Base-by-base conservation (phyloP, 2,888 invertebrate genomes). In the Frankliniella fusca region DNA sequence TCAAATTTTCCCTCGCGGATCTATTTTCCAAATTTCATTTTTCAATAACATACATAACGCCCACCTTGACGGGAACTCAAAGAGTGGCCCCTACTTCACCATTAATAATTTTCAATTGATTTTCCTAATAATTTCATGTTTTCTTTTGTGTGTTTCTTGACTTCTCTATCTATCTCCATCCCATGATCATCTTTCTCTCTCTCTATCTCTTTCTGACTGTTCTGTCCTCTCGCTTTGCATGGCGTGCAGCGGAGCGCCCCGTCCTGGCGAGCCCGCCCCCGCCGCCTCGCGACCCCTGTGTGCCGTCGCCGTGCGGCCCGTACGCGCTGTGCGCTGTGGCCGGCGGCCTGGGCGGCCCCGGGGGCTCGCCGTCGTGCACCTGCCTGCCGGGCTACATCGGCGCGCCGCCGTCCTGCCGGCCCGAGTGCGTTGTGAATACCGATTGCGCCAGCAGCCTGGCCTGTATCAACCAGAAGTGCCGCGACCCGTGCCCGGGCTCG, bases 291-390 rank as follows among this genome's bases (percentile, higher is more conserved):
- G 91, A 94, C 87, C 94, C 94, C 8, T 94, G 93, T 84, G 85
- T 91, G n/a, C 93, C 93, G 61, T 92, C 91, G 76, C 93, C 93
- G 15, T 94, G 94, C 86, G 94, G 93, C 2, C 90, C 91, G 5
- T 91, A 93, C 86, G 90, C 93, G 2, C 88, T 85, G 70, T 86
- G 88, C 84, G 86, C 86, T 80, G 85, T 86, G 54, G 85, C 86
- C 27, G 86, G 86, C 54, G 86, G 86, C 83, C 86, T 38, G 38
- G 38, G 38, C 38, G 38, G 80, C 86, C 88, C 82, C 83, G 84
- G 84, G 76, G 84, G 84, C 12, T 79, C 83, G 18, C 84, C 88
- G 49, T 86, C 87, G 23, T 89, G 89, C 84, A 86, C 87, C 5
- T 89, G 89, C 84, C 86, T 87, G 70, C 86, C 86, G 38, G 86